Conservation (phyloP, 2,113 vertebrate genomes). For the Oncorhynchus masou region DNA sequence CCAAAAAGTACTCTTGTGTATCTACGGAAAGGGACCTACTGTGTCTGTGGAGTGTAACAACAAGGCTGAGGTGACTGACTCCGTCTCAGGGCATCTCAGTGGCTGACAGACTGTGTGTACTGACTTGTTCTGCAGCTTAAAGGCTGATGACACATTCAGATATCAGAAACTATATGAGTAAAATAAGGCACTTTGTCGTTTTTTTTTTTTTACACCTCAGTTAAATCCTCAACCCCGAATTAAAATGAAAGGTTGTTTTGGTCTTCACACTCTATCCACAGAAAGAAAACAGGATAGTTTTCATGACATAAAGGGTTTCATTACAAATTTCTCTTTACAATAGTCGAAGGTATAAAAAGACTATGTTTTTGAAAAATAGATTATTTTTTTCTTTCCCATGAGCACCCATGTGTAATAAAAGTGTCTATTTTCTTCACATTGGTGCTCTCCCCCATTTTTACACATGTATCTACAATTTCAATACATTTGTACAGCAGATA, state of each 20-base stretch:
- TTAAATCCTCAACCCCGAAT: slow-evolving; percentile 82
- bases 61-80: not conserved
- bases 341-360: slow-evolving; percentile 90
- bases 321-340: slow-evolving; percentile 85
- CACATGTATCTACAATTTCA: slow-evolving; percentile 91
- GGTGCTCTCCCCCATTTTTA: slow-evolving; percentile 80
- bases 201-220: slow-evolving; percentile 81
- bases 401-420: slow-evolving; percentile 84
- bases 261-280: slow-evolving; percentile 28
- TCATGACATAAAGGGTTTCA: slow-evolving; percentile 93
- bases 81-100: slow-evolving; percentile 20
- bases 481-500: slow-evolving; percentile 93
- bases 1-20: too few species aligned
- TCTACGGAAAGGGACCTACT: not conserved
- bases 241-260: slow-evolving; percentile 71
- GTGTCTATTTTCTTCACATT: slow-evolving; percentile 80
- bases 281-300: slow-evolving; percentile 68
- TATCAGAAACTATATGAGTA: slow-evolving; percentile 78
- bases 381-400: slow-evolving; percentile 84
- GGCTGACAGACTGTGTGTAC: slow-evolving; percentile 62
- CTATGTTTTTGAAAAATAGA: slow-evolving; percentile 87
- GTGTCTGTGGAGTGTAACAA: not conserved
- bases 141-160: slow-evolving; percentile 79
- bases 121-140: slow-evolving; percentile 74
- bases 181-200: slow-evolving; percentile 88